Conservation (phyloP, 2,797 vertebrate species). For the Protonibea diacanthus region DNA sequence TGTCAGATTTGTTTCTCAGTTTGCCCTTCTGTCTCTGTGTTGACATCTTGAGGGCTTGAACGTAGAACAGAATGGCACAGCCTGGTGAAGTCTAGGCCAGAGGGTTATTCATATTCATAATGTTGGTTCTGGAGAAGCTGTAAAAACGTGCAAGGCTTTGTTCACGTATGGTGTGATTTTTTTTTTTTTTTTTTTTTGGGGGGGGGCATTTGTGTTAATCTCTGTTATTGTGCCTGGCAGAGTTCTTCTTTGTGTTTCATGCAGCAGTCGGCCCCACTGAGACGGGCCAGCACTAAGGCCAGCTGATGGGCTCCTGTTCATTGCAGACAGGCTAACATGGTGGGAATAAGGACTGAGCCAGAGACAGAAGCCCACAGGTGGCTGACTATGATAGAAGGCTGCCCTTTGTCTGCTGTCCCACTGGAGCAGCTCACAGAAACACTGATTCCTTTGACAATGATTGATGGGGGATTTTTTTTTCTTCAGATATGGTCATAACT, state of each 20-base stretch:
- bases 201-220: slow-evolving; percentile 49
- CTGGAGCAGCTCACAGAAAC: slow-evolving; percentile 37
- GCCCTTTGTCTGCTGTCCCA: slow-evolving; percentile 67
- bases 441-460: slow-evolving; percentile 47
- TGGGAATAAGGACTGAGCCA: slow-evolving; percentile 53
- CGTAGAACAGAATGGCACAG: slow-evolving; percentile 63
- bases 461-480: slow-evolving; percentile 21
- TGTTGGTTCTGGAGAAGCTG: slow-evolving; percentile 66
- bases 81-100: slow-evolving; percentile 58
- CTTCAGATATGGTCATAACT: slow-evolving; percentile 17
- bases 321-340: slow-evolving; percentile 62
- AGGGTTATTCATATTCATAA: slow-evolving; percentile 79
- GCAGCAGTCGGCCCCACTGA: slow-evolving; percentile 45
- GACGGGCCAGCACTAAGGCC: slow-evolving; percentile 51
- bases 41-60: slow-evolving; percentile 74
- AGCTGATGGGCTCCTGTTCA: slow-evolving; percentile 77
- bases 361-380: slow-evolving; percentile 74
- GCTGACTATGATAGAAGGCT: slow-evolving; percentile 71
- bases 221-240: slow-evolving; percentile 50
- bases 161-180: slow-evolving; percentile 56
- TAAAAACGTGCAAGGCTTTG: slow-evolving; percentile 61
- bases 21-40: slow-evolving; percentile 69
- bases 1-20: slow-evolving; percentile 72
- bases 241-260: slow-evolving; percentile 57
- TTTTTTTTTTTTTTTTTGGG: not conserved